A percentile compares a stretch with the other conserved stretches of the same genome.
phyloP scores from a whole-genome alignment of 1,140 invertebrate genomes.

The Aphaenogaster rudis region DNA sequence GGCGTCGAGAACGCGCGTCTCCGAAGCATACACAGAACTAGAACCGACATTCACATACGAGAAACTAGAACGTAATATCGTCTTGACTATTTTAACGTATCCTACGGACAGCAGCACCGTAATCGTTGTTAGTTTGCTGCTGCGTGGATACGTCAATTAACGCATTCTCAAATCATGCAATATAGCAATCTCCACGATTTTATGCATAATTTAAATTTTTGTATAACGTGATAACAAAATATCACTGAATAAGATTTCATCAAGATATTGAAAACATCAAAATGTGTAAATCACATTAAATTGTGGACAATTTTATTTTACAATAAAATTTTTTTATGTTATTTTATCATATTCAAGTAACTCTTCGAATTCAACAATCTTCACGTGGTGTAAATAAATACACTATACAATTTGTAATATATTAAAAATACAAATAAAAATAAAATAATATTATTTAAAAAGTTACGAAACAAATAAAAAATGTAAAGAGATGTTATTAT shows the following conservation, averaged over 20 bases:
- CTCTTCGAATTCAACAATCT: slow-evolving; percentile 10
- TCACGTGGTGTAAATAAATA: slow-evolving; percentile 9
- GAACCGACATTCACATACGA: slow-evolving; percentile 39
- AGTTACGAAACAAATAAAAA: slow-evolving; percentile 3
- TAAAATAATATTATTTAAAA: slow-evolving; percentile 2
- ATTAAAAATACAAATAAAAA: slow-evolving; percentile 21
- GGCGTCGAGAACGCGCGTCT: slow-evolving; percentile 80
- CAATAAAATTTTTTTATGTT: neutral
- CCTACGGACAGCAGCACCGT: neutral
- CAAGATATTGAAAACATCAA: neutral
- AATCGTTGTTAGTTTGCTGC: neutral
- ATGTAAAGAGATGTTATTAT: slow-evolving; percentile 25
- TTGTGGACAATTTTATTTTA: neutral
- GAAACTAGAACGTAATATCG: slow-evolving; percentile 47
- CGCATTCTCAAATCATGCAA: slow-evolving; percentile 44
- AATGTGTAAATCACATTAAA: slow-evolving; percentile 27
- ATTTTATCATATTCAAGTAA: neutral
- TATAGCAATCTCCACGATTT: slow-evolving; percentile 82
- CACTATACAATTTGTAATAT: slow-evolving; percentile 18
- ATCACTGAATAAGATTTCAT: slow-evolving; percentile 4
- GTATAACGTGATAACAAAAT: slow-evolving; percentile 23
- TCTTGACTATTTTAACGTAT: slow-evolving; percentile 47
- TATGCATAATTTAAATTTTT: slow-evolving; percentile 63
- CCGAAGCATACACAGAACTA: slow-evolving; percentile 81
- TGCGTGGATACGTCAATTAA: slow-evolving; percentile 45